Conservation (phyloP, 2,113 vertebrate genomes). For the Fulmarus glacialis region DNA sequence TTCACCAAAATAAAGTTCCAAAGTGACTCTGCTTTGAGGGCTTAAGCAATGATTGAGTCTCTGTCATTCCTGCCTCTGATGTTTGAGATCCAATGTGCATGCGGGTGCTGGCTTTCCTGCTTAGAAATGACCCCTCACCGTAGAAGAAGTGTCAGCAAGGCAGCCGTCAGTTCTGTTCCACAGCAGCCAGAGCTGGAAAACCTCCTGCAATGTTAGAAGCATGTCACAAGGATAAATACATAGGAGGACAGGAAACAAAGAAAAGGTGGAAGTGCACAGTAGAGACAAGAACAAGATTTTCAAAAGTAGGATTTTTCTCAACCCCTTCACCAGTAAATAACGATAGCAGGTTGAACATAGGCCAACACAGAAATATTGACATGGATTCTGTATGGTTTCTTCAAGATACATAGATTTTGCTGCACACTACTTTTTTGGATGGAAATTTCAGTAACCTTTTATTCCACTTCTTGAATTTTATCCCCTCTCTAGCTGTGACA, state of each 20-base stretch:
- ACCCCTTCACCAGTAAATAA: background rate
- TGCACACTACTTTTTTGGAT: accelerated
- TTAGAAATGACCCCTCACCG: background rate
- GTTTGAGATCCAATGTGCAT: background rate
- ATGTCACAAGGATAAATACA: background rate
- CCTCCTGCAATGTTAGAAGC: background rate
- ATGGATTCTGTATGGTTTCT: background rate
- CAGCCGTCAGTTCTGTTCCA: background rate
- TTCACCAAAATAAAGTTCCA: background rate
- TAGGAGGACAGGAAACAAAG: background rate
- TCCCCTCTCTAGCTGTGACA: background rate
- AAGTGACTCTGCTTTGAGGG: background rate
- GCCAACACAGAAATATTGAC: background rate
- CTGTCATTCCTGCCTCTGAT: background rate
- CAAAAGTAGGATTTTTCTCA: background rate
- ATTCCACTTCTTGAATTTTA: background rate
- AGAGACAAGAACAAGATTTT: background rate
- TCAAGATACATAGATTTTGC: background rate
- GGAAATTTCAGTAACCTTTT: background rate
- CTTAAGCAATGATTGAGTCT: background rate
- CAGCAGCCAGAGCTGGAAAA: background rate
- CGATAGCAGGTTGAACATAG: background rate
- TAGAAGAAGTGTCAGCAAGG: background rate
- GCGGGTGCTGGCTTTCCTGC: accelerated
- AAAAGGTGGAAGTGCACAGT: background rate